phyloP scores from a whole-genome alignment of 2,888 invertebrate species.

The Theodoxus fluviatilis region DNA sequence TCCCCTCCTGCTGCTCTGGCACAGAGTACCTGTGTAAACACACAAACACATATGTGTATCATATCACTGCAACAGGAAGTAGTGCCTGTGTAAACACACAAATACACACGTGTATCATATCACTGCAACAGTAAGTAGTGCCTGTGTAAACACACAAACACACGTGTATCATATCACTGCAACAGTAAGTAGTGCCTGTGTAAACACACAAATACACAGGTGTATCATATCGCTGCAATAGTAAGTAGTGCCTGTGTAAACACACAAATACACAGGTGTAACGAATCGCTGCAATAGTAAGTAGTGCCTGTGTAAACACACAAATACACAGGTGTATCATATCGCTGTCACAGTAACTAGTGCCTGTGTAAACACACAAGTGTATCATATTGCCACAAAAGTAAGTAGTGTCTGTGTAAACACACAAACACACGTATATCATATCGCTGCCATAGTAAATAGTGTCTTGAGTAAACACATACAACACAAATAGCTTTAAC shows the following conservation, averaged over 20 bases:
- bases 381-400: too few relatives aligned
- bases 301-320: conserved; percentile 15
- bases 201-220: too few relatives aligned
- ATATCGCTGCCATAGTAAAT: conserved; percentile 82
- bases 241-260: conserved; percentile 77
- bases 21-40: conserved; percentile 75
- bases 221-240: too few relatives aligned
- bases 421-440: too few relatives aligned
- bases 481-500: not conserved
- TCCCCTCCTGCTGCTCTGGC: conserved; percentile 78
- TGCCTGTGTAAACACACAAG: too few relatives aligned
- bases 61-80: not conserved
- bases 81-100: conserved; percentile 12
- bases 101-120: not conserved
- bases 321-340: not conserved
- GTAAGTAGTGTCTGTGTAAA: too few relatives aligned
- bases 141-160: too few relatives aligned
- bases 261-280: not conserved
- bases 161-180: too few relatives aligned
- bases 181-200: too few relatives aligned
- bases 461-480: conserved; percentile 70
- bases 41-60: not conserved
- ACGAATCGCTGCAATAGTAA: not conserved
- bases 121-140: too few relatives aligned
- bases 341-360: too few relatives aligned